phyloP scores from a whole-genome alignment of 2,888 invertebrate genomes.

The Hydraecia micacea region DNA sequence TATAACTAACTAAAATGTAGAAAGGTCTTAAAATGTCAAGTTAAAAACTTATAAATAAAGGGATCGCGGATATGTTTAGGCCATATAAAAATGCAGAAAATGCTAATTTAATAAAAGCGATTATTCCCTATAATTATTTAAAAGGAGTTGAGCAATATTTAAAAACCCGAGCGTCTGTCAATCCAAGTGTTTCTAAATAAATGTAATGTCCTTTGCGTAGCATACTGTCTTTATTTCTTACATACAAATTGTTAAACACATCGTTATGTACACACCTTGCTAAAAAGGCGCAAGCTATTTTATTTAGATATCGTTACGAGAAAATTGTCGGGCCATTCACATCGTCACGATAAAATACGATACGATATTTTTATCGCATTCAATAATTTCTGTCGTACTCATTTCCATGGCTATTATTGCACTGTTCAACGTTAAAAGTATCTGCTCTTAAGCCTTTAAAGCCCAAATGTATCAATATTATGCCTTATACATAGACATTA shows the following conservation, averaged over 20 bases:
- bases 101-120: constrained; percentile 42
- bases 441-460: background rate
- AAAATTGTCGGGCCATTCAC: background rate
- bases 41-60: constrained; percentile 36
- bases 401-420: constrained; percentile 2
- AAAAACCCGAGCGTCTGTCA: constrained; percentile 43
- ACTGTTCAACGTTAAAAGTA: background rate
- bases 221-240: constrained; percentile 12
- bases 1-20: constrained; percentile 3
- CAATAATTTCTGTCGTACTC: too few species aligned
- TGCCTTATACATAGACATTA: background rate
- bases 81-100: constrained; percentile 49
- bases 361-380: too few species aligned
- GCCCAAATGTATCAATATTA: background rate
- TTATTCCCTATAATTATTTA: constrained; percentile 34
- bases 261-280: background rate
- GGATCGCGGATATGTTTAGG: constrained; percentile 60
- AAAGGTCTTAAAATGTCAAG: constrained; percentile 1
- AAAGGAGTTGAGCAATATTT: constrained; percentile 61
- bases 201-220: constrained; percentile 28
- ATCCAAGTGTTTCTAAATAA: constrained; percentile 57
- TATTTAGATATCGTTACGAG: background rate
- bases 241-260: constrained; percentile 1
- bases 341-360: background rate
- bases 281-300: background rate